These are phyloP conservation scores for Pagetopsis macropterus DNA, from an alignment of 2,797 vertebrate genomes.

Conservation along the genomic window DNA sequence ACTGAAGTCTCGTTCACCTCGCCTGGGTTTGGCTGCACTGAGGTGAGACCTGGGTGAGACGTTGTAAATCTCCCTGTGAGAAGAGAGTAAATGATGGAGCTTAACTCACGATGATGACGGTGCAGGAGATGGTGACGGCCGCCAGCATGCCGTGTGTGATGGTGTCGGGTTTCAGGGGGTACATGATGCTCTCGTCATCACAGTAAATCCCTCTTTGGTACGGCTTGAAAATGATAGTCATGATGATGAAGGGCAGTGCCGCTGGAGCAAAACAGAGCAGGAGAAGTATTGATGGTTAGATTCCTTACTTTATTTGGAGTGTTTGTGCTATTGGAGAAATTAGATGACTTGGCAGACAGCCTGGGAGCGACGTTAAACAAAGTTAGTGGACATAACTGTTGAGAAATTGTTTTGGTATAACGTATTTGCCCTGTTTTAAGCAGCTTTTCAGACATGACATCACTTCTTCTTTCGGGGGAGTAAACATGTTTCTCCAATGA, in stretches of 20 bases:
- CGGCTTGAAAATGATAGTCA: constrained; percentile 87
- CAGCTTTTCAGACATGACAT: constrained; percentile 66
- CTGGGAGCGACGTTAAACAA: not conserved
- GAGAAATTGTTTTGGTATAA: constrained; percentile 25
- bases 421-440: constrained; percentile 38
- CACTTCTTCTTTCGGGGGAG: constrained; percentile 38
- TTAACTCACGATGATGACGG: constrained; percentile 88
- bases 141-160: constrained; percentile 92
- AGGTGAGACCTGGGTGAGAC: not conserved
- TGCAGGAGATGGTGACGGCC: constrained; percentile 89
- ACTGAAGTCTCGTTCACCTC: not conserved
- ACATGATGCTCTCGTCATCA: constrained; percentile 90
- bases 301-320: constrained; percentile 15
- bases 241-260: constrained; percentile 88
- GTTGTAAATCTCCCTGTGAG: not conserved
- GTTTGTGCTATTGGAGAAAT: not conserved
- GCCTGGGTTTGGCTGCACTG: constrained; percentile 5
- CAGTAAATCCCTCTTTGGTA: constrained; percentile 92
- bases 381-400: constrained; percentile 17
- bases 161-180: constrained; percentile 90
- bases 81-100: not conserved
- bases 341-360: not conserved
- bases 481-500: constrained; percentile 59
- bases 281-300: not conserved
- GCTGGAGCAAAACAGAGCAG: constrained; percentile 76